A percentile compares a stretch with the other conserved stretches of the same genome.
Evolutionary conservation across 2,888 invertebrate genomes (phyloP).

Genomic region (Bedellia somnulentella): DNA sequence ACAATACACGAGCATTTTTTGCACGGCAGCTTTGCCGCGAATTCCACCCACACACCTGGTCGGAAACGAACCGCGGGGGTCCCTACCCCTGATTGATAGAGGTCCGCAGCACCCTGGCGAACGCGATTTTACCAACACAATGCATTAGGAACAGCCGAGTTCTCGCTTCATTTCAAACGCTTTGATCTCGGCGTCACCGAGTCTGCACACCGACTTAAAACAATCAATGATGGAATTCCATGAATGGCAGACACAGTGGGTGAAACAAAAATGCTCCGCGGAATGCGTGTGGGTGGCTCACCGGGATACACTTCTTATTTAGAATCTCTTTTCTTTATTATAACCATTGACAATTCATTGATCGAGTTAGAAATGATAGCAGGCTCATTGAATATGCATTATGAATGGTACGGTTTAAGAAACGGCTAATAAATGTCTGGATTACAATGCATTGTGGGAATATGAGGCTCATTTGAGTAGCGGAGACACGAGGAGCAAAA

Average conservation of each 20-base stretch:
- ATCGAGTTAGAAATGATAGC: too few species aligned
- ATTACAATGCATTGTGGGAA: too few species aligned
- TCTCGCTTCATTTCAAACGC: conserved; percentile 18
- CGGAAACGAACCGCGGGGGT: conserved; percentile 58
- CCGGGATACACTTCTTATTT: too few species aligned
- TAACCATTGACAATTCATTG: conserved; percentile 1
- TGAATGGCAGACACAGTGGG: conserved; percentile 48
- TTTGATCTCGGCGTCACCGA: conserved; percentile 38
- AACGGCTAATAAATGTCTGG: too few species aligned
- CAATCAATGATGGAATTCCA: conserved; percentile 53
- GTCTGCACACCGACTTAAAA: conserved; percentile 41
- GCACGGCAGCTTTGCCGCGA: conserved; percentile 24
- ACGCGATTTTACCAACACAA: conserved; percentile 33
- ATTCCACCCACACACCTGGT: conserved; percentile 59
- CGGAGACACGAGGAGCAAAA: conserved; percentile 24
- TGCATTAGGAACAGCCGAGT: conserved; percentile 22
- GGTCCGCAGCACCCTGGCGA: conserved; percentile 21
- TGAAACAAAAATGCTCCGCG: conserved; percentile 41
- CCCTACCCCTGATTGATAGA: conserved; percentile 39
- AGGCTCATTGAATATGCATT: too few species aligned
- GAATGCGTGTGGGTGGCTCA: conserved; percentile 30
- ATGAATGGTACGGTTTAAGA: too few species aligned
- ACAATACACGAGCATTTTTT: conserved; percentile 48
- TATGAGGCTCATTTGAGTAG: too few species aligned
- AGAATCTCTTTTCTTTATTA: too few species aligned